Conservation (phyloP, 1,140 invertebrate genomes). For the Platyura marginata region DNA sequence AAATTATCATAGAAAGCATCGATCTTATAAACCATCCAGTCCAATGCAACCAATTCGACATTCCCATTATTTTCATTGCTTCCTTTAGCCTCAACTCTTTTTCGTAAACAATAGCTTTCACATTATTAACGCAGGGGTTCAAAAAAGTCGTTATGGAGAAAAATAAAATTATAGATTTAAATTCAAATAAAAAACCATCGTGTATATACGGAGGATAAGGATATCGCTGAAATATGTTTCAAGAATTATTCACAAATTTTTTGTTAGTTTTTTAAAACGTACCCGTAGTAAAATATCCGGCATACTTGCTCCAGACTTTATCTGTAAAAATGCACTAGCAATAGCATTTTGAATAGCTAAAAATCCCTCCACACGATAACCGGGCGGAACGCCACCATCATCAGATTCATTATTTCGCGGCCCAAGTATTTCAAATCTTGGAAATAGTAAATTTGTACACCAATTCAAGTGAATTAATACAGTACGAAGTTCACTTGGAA, state of each 20-base stretch:
- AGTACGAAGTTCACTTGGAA: not conserved
- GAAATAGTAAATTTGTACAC: constrained; percentile 4
- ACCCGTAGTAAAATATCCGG: constrained; percentile 11
- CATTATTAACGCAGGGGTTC: constrained; percentile 57
- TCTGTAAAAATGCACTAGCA: constrained; percentile 14
- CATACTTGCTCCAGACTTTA: constrained; percentile 4
- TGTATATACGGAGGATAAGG: constrained; percentile 54
- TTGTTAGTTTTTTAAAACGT: not conserved
- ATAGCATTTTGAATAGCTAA: constrained; percentile 36
- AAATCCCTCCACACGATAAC: constrained; percentile 39
- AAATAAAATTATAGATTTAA: constrained; percentile 50
- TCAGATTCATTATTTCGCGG: constrained; percentile 10
- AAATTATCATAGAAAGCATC: constrained; percentile 46
- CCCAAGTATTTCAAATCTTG: not conserved
- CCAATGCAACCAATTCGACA: constrained; percentile 69
- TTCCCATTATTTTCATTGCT: constrained; percentile 78
- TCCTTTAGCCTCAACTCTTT: constrained; percentile 51
- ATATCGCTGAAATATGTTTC: constrained; percentile 38
- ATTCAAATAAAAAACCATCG: constrained; percentile 46
- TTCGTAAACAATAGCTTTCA: constrained; percentile 40
- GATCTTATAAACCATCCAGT: constrained; percentile 64
- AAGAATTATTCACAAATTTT: too few species aligned
- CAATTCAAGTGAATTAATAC: not conserved
- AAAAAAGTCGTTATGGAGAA: constrained; percentile 63
- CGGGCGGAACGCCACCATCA: constrained; percentile 17